Percentiles rank a stretch among this genome's conserved stretches.
Evolutionary conservation across 2,888 invertebrate species (phyloP).

Genomic region (Ornithoptera alexandrae): DNA sequence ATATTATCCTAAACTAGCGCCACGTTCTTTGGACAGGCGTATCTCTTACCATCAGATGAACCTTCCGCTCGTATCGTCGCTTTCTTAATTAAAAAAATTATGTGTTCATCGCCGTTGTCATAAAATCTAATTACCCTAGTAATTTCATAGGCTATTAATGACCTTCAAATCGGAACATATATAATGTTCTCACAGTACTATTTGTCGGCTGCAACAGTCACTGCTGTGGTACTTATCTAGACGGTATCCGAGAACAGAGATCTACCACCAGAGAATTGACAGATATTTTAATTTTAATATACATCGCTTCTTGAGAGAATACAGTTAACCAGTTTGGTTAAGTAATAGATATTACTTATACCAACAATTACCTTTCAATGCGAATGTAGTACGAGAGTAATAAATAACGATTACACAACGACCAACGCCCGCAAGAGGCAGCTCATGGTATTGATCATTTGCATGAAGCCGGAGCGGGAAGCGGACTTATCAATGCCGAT

Average conservation of each 20-base stretch:
- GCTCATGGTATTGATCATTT: conserved; percentile 68
- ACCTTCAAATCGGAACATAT: not conserved
- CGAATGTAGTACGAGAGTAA: conserved; percentile 32
- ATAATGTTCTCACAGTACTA: no score
- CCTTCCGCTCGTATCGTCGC: not conserved
- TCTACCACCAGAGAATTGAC: not conserved
- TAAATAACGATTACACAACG: conserved; percentile 61
- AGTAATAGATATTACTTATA: conserved; percentile 19
- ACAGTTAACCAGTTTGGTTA: conserved; percentile 13
- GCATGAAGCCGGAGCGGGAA: conserved; percentile 65
- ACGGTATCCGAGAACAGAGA: no score
- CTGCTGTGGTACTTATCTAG: no score
- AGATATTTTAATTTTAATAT: not conserved
- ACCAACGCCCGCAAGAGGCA: conserved; percentile 54
- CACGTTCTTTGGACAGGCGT: no score
- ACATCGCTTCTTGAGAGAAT: not conserved
- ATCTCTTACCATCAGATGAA: no score
- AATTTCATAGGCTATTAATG: no score
- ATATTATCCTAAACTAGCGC: no score
- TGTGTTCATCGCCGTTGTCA: not conserved
- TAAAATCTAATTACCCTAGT: not conserved
- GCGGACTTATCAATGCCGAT: conserved; percentile 63
- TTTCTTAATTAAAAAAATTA: not conserved
- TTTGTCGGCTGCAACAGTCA: no score
- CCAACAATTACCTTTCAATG: conserved; percentile 22